These are phyloP conservation scores for Luscinia luscinia DNA, from an alignment of 2,797 vertebrate species.

Conservation along the genomic window DNA sequence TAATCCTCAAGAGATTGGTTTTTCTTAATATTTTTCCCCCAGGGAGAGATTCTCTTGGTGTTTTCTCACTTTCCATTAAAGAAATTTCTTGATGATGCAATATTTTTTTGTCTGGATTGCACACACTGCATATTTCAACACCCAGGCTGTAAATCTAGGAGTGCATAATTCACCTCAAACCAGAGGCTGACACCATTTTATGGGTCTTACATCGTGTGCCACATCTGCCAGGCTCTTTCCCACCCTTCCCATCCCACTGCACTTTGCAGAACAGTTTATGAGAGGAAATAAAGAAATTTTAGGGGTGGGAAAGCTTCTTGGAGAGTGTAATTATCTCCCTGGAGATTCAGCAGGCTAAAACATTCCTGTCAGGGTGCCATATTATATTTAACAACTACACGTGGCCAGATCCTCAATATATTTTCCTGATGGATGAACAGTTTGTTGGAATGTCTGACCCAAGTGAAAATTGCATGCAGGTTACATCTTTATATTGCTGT, in stretches of 20 bases:
- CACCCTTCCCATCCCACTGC: not conserved
- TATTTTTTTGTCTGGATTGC: not conserved
- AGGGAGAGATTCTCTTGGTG: not conserved
- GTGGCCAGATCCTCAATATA: not conserved
- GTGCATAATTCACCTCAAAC: not conserved
- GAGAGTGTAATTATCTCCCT: constrained; percentile 3
- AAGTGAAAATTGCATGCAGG: not conserved
- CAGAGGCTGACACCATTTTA: not conserved
- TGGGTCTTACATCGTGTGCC: not conserved
- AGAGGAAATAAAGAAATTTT: constrained; percentile 2
- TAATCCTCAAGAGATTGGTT: not conserved
- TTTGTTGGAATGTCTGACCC: not conserved
- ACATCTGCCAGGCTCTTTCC: not conserved
- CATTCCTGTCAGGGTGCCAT: not conserved
- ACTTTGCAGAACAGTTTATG: not conserved
- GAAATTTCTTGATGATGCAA: not conserved
- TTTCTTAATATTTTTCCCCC: not conserved
- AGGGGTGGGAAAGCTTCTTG: not conserved
- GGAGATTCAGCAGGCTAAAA: not conserved
- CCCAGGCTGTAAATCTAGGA: not conserved
- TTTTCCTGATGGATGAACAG: not conserved
- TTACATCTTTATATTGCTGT: not conserved
- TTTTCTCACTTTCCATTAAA: not conserved
- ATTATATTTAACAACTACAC: not conserved
- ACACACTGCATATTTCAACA: not conserved